phyloP scores from a whole-genome alignment of 2,797 vertebrate species.

The Bovichtus variegatus region DNA sequence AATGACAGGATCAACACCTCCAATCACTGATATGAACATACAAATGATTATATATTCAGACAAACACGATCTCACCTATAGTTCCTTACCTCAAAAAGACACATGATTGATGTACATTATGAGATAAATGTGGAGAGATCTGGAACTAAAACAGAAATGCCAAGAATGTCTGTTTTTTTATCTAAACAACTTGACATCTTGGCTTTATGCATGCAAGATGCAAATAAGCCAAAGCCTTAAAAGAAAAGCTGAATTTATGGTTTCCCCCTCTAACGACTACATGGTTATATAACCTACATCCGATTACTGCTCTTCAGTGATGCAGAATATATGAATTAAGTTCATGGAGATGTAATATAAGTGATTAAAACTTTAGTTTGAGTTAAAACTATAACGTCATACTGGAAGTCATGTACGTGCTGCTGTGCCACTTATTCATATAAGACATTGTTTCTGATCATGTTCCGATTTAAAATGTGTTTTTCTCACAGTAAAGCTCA shows the following conservation, averaged over 20 bases:
- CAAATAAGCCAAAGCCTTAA: neutral
- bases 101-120: neutral
- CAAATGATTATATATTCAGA: neutral
- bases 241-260: neutral
- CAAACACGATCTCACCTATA: neutral
- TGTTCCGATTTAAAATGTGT: slow-evolving; percentile 1
- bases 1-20: neutral
- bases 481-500: slow-evolving; percentile 23
- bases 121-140: neutral
- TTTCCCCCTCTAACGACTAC: neutral
- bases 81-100: neutral
- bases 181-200: neutral
- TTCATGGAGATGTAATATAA: neutral
- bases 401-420: neutral
- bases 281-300: neutral
- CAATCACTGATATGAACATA: neutral
- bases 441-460: slow-evolving; percentile 8
- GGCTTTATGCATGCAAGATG: neutral
- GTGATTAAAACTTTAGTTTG: neutral
- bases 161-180: neutral
- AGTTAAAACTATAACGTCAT: neutral
- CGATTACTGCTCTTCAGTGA: too few relatives aligned
- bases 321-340: too few relatives aligned
- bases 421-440: neutral
- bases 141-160: neutral